Percentiles rank a stretch among this genome's conserved stretches.
Conservation (phyloP, 2,113 vertebrate genomes). For the Malurus cyaneus region DNA sequence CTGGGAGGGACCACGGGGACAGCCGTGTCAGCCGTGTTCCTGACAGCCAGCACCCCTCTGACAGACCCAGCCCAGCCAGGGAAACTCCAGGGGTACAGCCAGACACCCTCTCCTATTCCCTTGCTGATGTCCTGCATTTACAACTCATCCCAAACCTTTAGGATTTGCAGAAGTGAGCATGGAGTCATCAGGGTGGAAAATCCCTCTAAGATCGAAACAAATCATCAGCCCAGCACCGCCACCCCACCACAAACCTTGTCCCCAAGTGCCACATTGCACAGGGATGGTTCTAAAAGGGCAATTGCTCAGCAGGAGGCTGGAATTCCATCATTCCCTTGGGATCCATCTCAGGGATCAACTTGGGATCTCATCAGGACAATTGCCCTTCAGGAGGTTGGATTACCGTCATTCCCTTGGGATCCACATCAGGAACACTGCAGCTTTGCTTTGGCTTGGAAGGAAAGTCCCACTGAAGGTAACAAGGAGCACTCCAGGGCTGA, state of each 20-base stretch:
- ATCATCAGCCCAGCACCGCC: not conserved
- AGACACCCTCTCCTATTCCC: not conserved
- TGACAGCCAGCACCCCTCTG: fast-evolving
- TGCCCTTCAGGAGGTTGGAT: fast-evolving
- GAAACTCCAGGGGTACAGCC: fast-evolving
- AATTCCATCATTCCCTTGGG: not conserved
- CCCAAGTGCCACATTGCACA: not conserved
- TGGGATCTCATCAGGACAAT: not conserved
- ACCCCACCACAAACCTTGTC: not conserved
- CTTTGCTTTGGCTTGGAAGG: not conserved
- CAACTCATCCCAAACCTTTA: not conserved
- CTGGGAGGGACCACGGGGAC: not conserved
- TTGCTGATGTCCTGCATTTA: not conserved
- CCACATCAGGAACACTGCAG: not conserved
- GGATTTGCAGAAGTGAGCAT: not conserved
- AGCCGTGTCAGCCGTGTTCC: not conserved
- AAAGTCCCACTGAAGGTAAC: not conserved
- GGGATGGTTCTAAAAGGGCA: not conserved
- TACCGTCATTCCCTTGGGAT: not conserved
- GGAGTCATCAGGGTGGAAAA: not conserved
- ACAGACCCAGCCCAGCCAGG: not conserved
- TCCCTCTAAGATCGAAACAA: not conserved
- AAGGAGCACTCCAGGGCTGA: not conserved
- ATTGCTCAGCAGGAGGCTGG: fast-evolving
- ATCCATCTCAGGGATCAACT: not conserved